These are phyloP conservation scores for Xerus rutilus DNA, from an alignment of 2,797 vertebrate genomes.

Conservation along the genomic window DNA sequence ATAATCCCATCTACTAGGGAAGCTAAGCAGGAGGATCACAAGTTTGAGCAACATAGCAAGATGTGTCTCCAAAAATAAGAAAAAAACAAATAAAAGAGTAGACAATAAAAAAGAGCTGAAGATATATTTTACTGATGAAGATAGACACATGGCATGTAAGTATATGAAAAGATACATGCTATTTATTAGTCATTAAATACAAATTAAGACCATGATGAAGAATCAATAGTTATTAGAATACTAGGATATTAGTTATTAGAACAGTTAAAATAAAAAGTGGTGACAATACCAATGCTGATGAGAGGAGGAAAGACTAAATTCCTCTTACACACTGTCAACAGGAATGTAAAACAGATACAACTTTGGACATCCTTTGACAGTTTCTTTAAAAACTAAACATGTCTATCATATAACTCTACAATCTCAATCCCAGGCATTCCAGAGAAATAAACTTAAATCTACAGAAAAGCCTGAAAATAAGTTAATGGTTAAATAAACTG, in stretches of 20 bases:
- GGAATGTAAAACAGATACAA: background rate
- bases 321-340: background rate
- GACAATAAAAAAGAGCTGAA: too few relatives aligned
- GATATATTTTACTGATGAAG: too few relatives aligned
- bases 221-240: background rate
- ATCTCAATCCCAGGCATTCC: background rate
- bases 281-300: background rate
- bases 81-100: too few relatives aligned
- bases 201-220: background rate
- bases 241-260: background rate
- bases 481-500: conserved; percentile 26
- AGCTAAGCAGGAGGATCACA: too few relatives aligned
- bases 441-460: background rate
- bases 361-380: background rate
- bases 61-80: too few relatives aligned
- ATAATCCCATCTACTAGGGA: too few relatives aligned
- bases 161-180: background rate
- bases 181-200: background rate
- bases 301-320: background rate
- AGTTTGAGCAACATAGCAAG: too few relatives aligned
- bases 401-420: background rate
- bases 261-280: background rate
- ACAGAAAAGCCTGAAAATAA: background rate
- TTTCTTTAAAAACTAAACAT: background rate
- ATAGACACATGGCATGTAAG: background rate